Percentiles rank a stretch among this genome's conserved stretches.
phyloP scores from a whole-genome alignment of 2,113 vertebrate species.

The Zootoca vivipara region DNA sequence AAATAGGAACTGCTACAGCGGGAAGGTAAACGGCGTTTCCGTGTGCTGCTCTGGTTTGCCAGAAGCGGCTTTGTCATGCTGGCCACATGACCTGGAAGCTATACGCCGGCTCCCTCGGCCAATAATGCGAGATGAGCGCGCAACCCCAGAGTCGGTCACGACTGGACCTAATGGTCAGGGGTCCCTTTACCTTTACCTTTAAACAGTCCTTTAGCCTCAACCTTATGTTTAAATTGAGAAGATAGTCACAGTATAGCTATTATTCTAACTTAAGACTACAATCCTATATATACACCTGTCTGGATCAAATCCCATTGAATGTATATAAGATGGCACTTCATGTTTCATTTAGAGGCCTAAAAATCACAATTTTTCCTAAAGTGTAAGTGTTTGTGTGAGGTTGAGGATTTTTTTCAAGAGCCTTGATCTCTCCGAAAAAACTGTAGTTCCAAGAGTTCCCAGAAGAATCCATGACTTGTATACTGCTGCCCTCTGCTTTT shows the following conservation, averaged over 20 bases:
- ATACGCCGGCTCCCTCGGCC: too few species aligned
- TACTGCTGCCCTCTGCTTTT: not conserved
- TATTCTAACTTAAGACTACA: not conserved
- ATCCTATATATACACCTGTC: not conserved
- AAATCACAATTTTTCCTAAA: not conserved
- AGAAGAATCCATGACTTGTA: not conserved
- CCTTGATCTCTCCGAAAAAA: not conserved
- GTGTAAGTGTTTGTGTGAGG: not conserved
- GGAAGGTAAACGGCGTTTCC: too few species aligned
- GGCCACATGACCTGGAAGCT: too few species aligned
- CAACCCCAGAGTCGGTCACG: too few species aligned
- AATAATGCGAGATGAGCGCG: too few species aligned
- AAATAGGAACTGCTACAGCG: too few species aligned
- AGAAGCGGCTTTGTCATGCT: too few species aligned
- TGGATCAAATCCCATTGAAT: not conserved
- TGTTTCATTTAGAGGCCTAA: not conserved
- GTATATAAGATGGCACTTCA: not conserved
- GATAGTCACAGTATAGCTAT: not conserved
- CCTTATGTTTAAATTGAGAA: not conserved
- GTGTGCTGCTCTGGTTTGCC: too few species aligned
- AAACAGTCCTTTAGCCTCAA: not conserved
- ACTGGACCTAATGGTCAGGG: too few species aligned
- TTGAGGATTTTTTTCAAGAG: not conserved
- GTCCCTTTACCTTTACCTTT: too few species aligned
- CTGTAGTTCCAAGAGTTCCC: not conserved